These are phyloP conservation scores for Smutsia gigantea DNA, from an alignment of 2,797 vertebrate species.

Conservation along the genomic window DNA sequence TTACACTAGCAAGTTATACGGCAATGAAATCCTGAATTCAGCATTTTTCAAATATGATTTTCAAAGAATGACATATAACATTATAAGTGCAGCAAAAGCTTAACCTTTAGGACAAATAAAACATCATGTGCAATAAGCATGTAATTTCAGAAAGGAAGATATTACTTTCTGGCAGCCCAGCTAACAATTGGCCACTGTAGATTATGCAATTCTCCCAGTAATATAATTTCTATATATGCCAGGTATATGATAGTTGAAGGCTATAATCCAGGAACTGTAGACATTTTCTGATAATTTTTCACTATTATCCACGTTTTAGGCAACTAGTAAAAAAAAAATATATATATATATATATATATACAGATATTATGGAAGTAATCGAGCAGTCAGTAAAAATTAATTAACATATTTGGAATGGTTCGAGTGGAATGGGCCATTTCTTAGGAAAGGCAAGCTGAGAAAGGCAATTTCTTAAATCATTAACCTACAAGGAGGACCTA, in stretches of 20 bases:
- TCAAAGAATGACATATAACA: conserved; percentile 71
- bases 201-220: conserved; percentile 73
- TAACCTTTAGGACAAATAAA: conserved; percentile 74
- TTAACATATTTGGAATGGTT: conserved; percentile 8
- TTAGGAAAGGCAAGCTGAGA: neutral
- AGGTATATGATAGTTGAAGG: conserved; percentile 12
- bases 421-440: neutral
- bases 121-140: conserved; percentile 48
- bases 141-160: conserved; percentile 61
- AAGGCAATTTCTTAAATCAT: neutral
- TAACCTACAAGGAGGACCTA: neutral
- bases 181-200: conserved; percentile 41
- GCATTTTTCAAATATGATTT: conserved; percentile 75
- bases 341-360: neutral
- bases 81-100: conserved; percentile 74
- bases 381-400: neutral
- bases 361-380: conserved; percentile 11
- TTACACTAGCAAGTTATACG: conserved; percentile 73
- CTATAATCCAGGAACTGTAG: neutral
- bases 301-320: neutral
- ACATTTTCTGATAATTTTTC: conserved; percentile 43
- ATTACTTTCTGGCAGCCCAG: conserved; percentile 47
- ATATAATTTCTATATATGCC: conserved; percentile 52
- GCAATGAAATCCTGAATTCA: conserved; percentile 80
- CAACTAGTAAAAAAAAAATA: neutral